These are phyloP conservation scores for Odontocolon sp. DNA, from an alignment of 2,888 invertebrate species.

Conservation along the genomic window DNA sequence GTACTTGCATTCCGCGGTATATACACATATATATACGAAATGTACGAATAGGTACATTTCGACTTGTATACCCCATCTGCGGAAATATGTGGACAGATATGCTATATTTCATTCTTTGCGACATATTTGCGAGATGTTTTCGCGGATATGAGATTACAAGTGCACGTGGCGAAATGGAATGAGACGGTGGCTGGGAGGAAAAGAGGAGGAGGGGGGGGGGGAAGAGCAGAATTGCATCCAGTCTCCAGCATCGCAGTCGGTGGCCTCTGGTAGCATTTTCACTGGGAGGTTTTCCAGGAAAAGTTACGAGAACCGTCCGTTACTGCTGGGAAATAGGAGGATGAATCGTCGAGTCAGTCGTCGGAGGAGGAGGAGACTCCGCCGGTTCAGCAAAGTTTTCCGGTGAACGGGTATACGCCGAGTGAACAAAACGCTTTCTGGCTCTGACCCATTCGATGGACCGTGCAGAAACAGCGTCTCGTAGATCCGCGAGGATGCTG, in stretches of 20 bases:
- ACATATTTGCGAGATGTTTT: constrained; percentile 31
- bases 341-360: constrained; percentile 32
- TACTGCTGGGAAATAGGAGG: background rate
- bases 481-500: too few species aligned
- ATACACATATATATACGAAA: too few species aligned
- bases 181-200: background rate
- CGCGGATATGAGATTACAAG: constrained; percentile 10
- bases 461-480: background rate
- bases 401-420: background rate
- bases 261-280: constrained; percentile 2
- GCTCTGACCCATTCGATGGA: background rate
- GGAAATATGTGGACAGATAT: background rate
- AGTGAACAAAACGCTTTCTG: constrained; percentile 24
- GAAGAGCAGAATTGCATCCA: too few species aligned
- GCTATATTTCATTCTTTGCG: constrained; percentile 1
- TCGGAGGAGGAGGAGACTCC: too few species aligned
- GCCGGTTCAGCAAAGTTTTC: constrained; percentile 23
- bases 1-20: background rate
- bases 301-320: constrained; percentile 35
- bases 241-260: background rate
- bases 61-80: background rate
- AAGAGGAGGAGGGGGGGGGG: too few species aligned
- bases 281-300: constrained; percentile 26
- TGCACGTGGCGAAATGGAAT: background rate
- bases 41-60: background rate